Evolutionary conservation across 2,113 vertebrate genomes (phyloP), one percentile per base, ranked within the genome.

Genomic region (Burhinus bistriatus): DNA sequence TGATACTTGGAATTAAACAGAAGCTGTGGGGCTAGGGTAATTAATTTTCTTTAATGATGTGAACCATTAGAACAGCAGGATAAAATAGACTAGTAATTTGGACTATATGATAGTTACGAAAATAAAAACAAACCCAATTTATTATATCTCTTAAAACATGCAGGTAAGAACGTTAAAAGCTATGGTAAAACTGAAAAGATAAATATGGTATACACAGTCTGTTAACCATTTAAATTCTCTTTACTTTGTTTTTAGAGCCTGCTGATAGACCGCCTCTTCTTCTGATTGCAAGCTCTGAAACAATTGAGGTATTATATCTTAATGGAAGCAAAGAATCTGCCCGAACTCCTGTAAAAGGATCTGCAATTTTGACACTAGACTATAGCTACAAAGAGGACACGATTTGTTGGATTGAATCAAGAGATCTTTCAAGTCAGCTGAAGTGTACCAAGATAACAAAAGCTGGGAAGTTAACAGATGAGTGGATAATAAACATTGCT

Each of bases 391-490:
- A 96, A 57, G 98, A 99, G 90, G 98, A 99, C 82, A 98, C 75
- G 4, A 93, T 99, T 38, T 99, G 99, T 95, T 99, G 99, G 99
- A 97, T 99, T n/a, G 98, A 99, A 93, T 98, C 99, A 8, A 97
- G 97, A 45, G 98, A 98, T 22, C 98, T 98, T 95, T 98, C 98
- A 61, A 98, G 98, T 76, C 98, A 98, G 76, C 98, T 99, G 45
- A 99, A 95, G 96, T 99, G 99, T 27, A 97, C 98, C 80, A 98
- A 97, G 95, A 97, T 98, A 57, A 98, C 98, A 81, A 98, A 97
- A 97, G 95, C 98, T 77, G 98, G 98, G 38, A 92, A 93, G 47
- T 97, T 98, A 86, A 98, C 98, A 15, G 98, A 99, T 80, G 99
- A 99, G 84, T 97, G 97, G 97, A 98, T 98, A 87, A 97, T 99